Evolutionary conservation across 92 coral and sea anemone genomes (phyloP).

Genomic region (Bergia sp.): DNA sequence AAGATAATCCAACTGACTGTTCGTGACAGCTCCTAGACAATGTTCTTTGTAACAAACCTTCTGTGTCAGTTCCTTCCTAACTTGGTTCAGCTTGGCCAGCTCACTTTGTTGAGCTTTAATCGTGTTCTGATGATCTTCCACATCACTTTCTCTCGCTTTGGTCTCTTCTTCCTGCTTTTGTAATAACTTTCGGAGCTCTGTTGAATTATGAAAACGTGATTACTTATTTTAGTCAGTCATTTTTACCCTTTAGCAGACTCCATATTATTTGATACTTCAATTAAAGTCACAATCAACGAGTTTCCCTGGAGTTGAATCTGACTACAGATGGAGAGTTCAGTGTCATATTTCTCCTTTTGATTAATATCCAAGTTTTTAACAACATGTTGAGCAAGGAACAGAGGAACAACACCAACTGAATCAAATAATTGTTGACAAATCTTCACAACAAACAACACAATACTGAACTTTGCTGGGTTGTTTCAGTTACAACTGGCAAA

Average conservation of each 20-base stretch:
- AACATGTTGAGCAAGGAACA: neutral
- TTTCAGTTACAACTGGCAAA: no score
- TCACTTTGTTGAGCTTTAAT: slow-evolving; percentile 65
- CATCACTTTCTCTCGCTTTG: slow-evolving; percentile 59
- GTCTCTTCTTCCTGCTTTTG: slow-evolving; percentile 78
- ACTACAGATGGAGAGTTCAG: no score
- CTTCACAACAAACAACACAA: no score
- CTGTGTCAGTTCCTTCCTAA: slow-evolving; percentile 78
- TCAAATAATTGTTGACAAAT: no score
- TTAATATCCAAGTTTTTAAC: no score
- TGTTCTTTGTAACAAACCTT: slow-evolving; percentile 62
- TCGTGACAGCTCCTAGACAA: no score
- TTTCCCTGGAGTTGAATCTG: no score
- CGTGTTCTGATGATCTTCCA: slow-evolving; percentile 62
- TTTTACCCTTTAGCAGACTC: neutral
- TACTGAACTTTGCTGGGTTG: no score
- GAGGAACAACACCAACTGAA: neutral
- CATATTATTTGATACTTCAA: neutral
- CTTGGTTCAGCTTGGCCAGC: slow-evolving; percentile 71
- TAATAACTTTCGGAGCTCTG: slow-evolving; percentile 80
- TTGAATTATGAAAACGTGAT: neutral
- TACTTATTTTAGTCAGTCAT: neutral
- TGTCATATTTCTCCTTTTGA: no score
- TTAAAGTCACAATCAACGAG: no score
- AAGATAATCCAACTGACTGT: neutral